Evolutionary conservation across 2,888 invertebrate species (phyloP).

Genomic region (Rhagophthalmus giganteus): DNA sequence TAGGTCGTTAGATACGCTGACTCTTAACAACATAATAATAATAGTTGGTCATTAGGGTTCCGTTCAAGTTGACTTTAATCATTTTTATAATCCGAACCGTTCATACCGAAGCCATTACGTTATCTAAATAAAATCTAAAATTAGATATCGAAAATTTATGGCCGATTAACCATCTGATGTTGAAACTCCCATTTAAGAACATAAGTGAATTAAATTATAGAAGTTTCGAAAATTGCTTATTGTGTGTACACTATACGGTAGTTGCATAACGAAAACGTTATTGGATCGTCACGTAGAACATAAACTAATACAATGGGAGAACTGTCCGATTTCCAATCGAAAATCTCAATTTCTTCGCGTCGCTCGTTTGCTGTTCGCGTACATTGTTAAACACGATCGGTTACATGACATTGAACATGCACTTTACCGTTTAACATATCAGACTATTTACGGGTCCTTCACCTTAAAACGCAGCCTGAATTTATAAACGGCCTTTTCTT

Average conservation of each 20-base stretch:
- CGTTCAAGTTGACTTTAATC: conserved; percentile 7
- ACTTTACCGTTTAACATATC: conserved; percentile 45
- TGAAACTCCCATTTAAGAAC: conserved; percentile 9
- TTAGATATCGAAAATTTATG: conserved; percentile 15
- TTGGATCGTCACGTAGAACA: conserved; percentile 10
- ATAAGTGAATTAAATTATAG: conserved; percentile 17
- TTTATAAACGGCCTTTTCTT: conserved; percentile 43
- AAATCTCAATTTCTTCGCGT: no score
- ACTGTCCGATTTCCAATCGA: conserved; percentile 6
- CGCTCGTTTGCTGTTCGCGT: no score
- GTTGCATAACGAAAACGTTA: conserved; percentile 10
- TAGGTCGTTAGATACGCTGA: no score
- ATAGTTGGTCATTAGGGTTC: conserved; percentile 8
- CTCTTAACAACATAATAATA: conserved; percentile 3
- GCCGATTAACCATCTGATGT: conserved; percentile 12
- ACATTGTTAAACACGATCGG: conserved; percentile 26
- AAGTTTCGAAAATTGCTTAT: conserved; percentile 17
- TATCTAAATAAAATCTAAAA: conserved; percentile 20
- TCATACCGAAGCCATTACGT: conserved; percentile 9
- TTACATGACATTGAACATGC: conserved; percentile 42
- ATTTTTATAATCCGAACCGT: conserved; percentile 1
- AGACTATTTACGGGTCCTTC: conserved; percentile 47
- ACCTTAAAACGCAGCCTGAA: conserved; percentile 45
- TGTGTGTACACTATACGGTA: conserved; percentile 7
- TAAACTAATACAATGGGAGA: conserved; percentile 7